Base-by-base conservation (phyloP, 2,797 vertebrate genomes). In the Psittacula derbiana region DNA sequence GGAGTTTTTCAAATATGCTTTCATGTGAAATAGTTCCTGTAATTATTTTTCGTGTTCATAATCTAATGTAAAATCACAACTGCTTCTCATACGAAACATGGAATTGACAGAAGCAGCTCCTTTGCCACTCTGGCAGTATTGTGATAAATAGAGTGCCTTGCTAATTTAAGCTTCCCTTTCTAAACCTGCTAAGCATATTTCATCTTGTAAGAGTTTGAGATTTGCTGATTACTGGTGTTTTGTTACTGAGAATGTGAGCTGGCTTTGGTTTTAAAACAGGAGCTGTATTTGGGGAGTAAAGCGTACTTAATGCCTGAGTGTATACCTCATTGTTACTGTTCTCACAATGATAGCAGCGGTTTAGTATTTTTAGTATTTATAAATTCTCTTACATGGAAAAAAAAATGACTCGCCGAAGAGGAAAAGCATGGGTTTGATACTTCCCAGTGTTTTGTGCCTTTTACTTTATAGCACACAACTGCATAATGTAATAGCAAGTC, bases 361-460 rank as follows among this genome's bases (percentile, higher is more conserved):
- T 95, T 82, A 78, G 75, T 86, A 83, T 89, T 93, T 93, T 65
- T 62, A 47, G 43, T 87, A 62, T 86, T 91, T 86, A 61, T 64
- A 52, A 53, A 78, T 74, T 36, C 6, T 10, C 16, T 88, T 85
- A 47, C 55, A 23, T 53, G n/a, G 46, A 16, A 50, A 65, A 50
- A 65, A 86, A 84, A 30, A 69, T 55, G 8, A 74, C 87, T 87
- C 5, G 43, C 62, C 20, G 44, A 55, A 78, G 71, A 92, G 52
- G 76, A 76, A 46, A 41, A 71, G 17, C 44, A 25, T 38, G 30
- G 3, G 40, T 96, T 82, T 93, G 91, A 80, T 30, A 49, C 80
- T 93, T 94, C 30, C 3, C 16, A 61, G 52, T 46, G 38, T 76
- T 76, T 90, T 0, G 0, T 87, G 38, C 40, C 41, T 90, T 93